Evolutionary conservation across 92 coral and sea anemone genomes (phyloP).

Genomic region (Montipora capitata): DNA sequence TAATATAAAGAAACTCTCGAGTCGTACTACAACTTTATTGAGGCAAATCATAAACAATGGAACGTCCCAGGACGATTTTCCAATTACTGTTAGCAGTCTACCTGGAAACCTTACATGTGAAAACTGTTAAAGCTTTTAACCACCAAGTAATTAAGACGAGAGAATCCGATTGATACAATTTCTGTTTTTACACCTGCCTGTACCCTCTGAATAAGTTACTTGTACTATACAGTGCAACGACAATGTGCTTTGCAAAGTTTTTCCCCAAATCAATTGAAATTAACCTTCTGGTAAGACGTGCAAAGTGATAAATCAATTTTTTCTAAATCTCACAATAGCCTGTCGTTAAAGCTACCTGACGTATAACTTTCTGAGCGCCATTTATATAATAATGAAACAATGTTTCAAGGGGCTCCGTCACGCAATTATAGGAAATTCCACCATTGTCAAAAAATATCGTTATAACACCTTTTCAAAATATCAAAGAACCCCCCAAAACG

Average conservation of each 20-base stretch:
- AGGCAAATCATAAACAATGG: constrained; percentile 7
- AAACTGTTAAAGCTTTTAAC: constrained; percentile 7
- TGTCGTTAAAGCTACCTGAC: no score
- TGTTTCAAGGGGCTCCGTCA: no score
- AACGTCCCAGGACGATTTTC: neutral
- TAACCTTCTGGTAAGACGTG: no score
- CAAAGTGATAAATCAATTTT: no score
- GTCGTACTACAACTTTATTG: constrained; percentile 11
- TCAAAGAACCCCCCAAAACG: constrained; percentile 8
- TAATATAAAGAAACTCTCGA: constrained; percentile 12
- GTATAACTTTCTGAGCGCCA: no score
- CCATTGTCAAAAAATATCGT: neutral
- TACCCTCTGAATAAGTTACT: neutral
- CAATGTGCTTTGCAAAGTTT: no score
- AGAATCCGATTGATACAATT: constrained; percentile 11
- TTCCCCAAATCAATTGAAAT: no score
- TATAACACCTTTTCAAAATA: neutral
- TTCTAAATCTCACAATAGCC: no score
- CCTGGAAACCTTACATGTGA: neutral
- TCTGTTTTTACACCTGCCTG: neutral
- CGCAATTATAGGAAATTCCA: neutral
- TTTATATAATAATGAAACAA: no score
- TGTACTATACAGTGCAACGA: neutral
- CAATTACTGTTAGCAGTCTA: constrained; percentile 13
- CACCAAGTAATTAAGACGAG: neutral